These are phyloP conservation scores for Uropetala carovei DNA, from an alignment of 2,888 invertebrate species.

Conservation along the genomic window DNA sequence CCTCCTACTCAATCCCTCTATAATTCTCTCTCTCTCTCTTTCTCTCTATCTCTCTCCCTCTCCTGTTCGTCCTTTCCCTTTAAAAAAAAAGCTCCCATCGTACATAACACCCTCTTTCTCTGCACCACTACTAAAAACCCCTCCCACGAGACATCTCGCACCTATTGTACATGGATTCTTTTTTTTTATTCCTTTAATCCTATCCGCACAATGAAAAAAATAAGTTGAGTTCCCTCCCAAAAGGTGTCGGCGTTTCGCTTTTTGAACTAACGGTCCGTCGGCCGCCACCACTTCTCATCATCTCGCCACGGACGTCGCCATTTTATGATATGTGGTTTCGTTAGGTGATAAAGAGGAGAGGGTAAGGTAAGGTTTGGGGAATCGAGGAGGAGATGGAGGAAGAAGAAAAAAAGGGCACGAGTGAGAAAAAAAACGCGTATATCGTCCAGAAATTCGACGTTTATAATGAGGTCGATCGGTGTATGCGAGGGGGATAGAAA, in stretches of 20 bases:
- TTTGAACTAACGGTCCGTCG: slow-evolving; percentile 32
- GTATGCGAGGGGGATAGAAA: slow-evolving; percentile 36
- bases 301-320: slow-evolving; percentile 29
- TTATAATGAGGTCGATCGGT: slow-evolving; percentile 47
- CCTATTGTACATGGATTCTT: slow-evolving; percentile 35
- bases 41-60: background rate
- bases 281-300: slow-evolving; percentile 43
- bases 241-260: slow-evolving; percentile 49
- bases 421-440: slow-evolving; percentile 32
- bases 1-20: background rate
- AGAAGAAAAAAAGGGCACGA: background rate
- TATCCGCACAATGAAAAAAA: background rate
- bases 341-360: slow-evolving; percentile 40
- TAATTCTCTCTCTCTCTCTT: background rate
- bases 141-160: background rate
- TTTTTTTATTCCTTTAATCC: background rate
- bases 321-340: slow-evolving; percentile 59
- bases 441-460: background rate
- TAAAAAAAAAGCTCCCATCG: too few species aligned
- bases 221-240: background rate
- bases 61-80: background rate
- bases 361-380: background rate
- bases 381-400: background rate
- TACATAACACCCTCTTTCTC: background rate
- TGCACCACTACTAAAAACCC: background rate